Evolutionary conservation across 2,797 vertebrate species (phyloP).

Genomic region (Smutsia gigantea): DNA sequence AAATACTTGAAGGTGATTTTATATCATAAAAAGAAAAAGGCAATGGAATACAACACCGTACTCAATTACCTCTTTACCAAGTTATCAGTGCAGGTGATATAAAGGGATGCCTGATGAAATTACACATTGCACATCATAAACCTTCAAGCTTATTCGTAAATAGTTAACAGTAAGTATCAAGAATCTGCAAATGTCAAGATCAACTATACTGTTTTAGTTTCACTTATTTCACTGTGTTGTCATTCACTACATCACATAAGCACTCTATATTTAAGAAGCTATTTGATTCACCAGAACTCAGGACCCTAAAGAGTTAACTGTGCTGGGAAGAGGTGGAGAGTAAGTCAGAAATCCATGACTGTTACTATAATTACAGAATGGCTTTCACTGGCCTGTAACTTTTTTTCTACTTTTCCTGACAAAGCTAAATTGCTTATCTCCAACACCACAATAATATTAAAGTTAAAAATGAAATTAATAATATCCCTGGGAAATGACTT

Average conservation of each 20-base stretch:
- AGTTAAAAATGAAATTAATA: conserved; percentile 56
- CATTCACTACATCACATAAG: background rate
- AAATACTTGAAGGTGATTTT: conserved; percentile 26
- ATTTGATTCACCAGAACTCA: background rate
- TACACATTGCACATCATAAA: background rate
- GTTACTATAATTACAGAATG: conserved; percentile 49
- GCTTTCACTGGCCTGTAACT: conserved; percentile 1
- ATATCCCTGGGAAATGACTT: conserved; percentile 19
- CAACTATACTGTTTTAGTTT: background rate
- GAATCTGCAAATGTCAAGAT: background rate
- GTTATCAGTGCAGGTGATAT: background rate
- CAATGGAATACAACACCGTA: background rate
- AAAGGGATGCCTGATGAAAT: background rate
- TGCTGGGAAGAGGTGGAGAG: background rate
- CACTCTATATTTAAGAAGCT: background rate
- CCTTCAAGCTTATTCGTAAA: background rate
- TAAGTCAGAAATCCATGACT: background rate
- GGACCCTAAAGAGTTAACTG: background rate
- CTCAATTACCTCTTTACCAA: background rate
- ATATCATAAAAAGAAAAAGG: background rate
- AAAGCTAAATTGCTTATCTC: conserved; percentile 39
- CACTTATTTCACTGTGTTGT: background rate
- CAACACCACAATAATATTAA: background rate
- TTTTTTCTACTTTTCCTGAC: background rate
- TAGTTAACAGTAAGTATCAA: background rate